Conservation (phyloP, 2,888 invertebrate species). For the Tricholauxania praeusta region DNA sequence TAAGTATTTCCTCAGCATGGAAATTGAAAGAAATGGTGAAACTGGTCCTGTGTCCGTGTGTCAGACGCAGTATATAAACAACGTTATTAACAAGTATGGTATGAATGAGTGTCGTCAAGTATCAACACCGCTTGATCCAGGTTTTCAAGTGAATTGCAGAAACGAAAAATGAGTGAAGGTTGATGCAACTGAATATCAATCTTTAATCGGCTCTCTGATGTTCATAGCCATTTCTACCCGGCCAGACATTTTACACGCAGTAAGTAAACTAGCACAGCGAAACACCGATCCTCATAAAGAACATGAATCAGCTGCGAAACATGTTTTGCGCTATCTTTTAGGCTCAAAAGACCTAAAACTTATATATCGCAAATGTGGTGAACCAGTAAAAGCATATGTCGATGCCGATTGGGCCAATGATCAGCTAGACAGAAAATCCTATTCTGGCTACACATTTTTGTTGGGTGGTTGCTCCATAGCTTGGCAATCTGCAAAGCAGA, state of each 20-base stretch:
- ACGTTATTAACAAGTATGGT: conserved; percentile 30
- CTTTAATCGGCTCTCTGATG: too few relatives aligned
- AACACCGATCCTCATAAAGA: conserved; percentile 41
- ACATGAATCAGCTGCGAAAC: conserved; percentile 40
- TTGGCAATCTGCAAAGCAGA: conserved; percentile 43
- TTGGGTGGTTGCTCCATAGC: conserved; percentile 38
- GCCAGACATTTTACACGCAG: conserved; percentile 37
- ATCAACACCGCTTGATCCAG: conserved; percentile 38
- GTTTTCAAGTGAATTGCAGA: conserved; percentile 27
- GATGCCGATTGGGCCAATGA: conserved; percentile 47
- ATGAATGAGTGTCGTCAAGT: conserved; percentile 36
- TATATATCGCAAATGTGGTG: conserved; percentile 29
- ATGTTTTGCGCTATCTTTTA: conserved; percentile 30
- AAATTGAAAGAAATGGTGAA: conserved; percentile 37
- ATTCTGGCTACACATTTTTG: conserved; percentile 40
- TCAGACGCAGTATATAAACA: conserved; percentile 29
- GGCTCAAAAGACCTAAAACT: conserved; percentile 29
- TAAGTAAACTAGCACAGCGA: conserved; percentile 38
- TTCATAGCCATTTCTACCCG: too few relatives aligned
- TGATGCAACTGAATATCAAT: too few relatives aligned
- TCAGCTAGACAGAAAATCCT: conserved; percentile 39
- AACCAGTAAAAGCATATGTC: conserved; percentile 35
- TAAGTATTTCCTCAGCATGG: conserved; percentile 40
- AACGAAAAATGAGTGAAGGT: too few relatives aligned
- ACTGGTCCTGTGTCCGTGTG: conserved; percentile 34